Evolutionary conservation across 2,888 invertebrate species (phyloP).

Genomic region (Sarcophaga variegata): DNA sequence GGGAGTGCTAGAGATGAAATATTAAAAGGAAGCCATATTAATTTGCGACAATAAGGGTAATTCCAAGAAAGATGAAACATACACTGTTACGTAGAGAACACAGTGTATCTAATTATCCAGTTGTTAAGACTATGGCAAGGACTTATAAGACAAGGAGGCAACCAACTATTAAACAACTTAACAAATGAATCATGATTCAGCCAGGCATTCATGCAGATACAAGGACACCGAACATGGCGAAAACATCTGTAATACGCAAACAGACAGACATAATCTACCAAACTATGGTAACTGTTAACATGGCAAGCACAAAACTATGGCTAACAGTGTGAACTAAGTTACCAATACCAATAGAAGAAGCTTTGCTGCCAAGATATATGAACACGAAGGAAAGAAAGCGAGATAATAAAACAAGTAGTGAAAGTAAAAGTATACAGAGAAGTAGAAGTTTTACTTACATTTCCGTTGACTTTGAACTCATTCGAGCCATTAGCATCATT

Average conservation of each 20-base stretch:
- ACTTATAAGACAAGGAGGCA: constrained; percentile 2
- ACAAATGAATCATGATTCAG: not conserved
- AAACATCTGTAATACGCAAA: constrained; percentile 4
- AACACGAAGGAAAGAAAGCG: too few relatives aligned
- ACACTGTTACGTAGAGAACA: not conserved
- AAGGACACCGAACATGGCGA: constrained; percentile 1
- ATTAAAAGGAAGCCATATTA: constrained; percentile 28
- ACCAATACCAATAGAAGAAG: too few relatives aligned
- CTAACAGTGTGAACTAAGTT: not conserved
- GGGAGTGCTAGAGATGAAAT: not conserved
- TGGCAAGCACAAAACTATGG: not conserved
- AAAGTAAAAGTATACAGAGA: not conserved
- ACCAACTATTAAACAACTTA: constrained; percentile 1
- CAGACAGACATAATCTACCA: not conserved
- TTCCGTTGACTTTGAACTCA: constrained; percentile 63
- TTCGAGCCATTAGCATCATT: constrained; percentile 71
- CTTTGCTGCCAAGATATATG: too few relatives aligned
- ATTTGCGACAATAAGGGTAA: constrained; percentile 36
- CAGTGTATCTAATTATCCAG: constrained; percentile 38
- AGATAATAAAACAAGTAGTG: not conserved
- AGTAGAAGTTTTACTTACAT: constrained; percentile 43
- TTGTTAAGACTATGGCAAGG: not conserved
- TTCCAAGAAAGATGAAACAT: constrained; percentile 3
- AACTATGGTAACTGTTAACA: not conserved
- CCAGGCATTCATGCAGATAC: not conserved